Evolutionary conservation across 30 jellyfish, hydroid and myxozoan genomes (phyloP), one percentile per base, ranked within the genome.

Genomic region (Mastigias papua): DNA sequence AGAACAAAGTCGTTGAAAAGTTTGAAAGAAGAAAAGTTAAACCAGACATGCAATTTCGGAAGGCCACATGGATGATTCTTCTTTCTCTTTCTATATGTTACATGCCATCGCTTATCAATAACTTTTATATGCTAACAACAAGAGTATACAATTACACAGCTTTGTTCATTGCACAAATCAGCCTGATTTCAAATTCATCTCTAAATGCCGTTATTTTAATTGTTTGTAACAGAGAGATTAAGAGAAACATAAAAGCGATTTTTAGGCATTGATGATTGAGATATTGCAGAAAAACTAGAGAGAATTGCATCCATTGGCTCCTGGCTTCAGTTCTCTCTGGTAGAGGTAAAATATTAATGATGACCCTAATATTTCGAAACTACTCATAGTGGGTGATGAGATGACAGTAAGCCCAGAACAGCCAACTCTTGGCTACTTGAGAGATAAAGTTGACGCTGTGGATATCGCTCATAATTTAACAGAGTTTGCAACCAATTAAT

Each of bases 41-140:
- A 63, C 74, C 74, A 63, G 74, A 63, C 19, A 7, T 17, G 19
- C 46, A 63, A 63, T 0, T 63, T 25, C 42, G 74, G 74, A 63
- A 63, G 19, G 74, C 74, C 21, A 63, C 42, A 27, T 17, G 37
- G 17, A 7, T 63, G 8, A 63, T 63, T 19, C 20, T 63, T 9
- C 22, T 23, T 63, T 10, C 74, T 63, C 42, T 63, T 7, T 23
- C 19, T 19, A 63, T 63, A 10, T 63, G 74, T 42, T 63, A 63
- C 23, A 25, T 26, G 7, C 74, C 70, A n/a, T 7, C 26, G 29
- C 26, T 58, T 7, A 4, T 26, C 15, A 15, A 25, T 42, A 26
- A 63, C 32, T 23, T 63, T 7, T 63, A 63, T 42, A 0, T 10
- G 3, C 42, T n/a, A 5, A 20, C 42, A 63, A 3, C 42, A 1